Percentiles rank a stretch among this genome's conserved stretches.
These are phyloP conservation scores for Lacerta agilis DNA, from an alignment of 2,797 vertebrate species.

Conservation along the genomic window DNA sequence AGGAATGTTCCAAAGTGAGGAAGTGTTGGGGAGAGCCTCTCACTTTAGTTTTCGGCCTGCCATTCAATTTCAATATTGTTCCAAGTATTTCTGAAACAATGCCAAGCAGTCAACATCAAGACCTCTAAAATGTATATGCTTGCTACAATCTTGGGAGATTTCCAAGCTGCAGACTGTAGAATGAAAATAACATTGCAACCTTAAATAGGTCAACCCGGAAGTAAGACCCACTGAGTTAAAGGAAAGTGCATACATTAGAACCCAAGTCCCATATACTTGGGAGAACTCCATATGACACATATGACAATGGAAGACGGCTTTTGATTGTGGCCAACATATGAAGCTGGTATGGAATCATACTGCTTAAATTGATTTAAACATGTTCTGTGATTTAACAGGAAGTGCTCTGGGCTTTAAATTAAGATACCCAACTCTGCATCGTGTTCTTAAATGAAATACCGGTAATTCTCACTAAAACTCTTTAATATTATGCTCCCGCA, in stretches of 20 bases:
- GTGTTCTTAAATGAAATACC: slow-evolving; percentile 32
- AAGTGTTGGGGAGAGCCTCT: no score
- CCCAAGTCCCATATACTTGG: neutral
- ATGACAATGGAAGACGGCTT: neutral
- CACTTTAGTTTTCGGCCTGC: no score
- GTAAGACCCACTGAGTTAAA: neutral
- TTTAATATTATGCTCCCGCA: slow-evolving; percentile 28
- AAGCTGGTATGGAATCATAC: slow-evolving; percentile 38
- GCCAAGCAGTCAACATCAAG: slow-evolving; percentile 38
- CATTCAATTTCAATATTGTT: slow-evolving; percentile 29
- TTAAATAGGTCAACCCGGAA: neutral
- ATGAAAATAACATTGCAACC: neutral
- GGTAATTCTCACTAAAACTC: slow-evolving; percentile 14
- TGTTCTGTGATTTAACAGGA: slow-evolving; percentile 11
- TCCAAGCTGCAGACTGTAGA: neutral
- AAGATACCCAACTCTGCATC: slow-evolving; percentile 36
- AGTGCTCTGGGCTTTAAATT: slow-evolving; percentile 6
- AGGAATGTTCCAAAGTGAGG: no score
- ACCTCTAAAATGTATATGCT: neutral
- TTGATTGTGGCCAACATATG: neutral
- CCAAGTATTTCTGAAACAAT: slow-evolving; percentile 20
- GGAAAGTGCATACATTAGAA: neutral
- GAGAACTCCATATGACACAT: neutral
- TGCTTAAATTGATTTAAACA: slow-evolving; percentile 56
- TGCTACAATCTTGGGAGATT: neutral